Conservation (phyloP, 2,888 invertebrate species). For the Lapara coniferarum region DNA sequence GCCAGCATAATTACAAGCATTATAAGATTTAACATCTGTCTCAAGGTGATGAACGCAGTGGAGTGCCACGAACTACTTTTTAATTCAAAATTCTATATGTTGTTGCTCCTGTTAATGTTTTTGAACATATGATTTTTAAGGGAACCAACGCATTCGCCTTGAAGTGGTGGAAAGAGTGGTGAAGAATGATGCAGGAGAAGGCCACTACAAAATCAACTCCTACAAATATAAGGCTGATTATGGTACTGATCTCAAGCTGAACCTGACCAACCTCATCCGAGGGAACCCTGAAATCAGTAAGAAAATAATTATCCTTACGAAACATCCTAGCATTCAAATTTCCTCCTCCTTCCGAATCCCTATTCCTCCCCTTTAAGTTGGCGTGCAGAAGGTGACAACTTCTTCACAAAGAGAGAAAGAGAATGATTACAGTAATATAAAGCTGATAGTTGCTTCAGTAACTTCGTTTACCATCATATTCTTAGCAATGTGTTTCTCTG, state of each 20-base stretch:
- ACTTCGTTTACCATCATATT: too few relatives aligned
- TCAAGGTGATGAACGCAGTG: too few relatives aligned
- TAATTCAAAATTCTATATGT: too few relatives aligned
- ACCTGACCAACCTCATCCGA: slow-evolving; percentile 73
- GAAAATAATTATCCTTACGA: slow-evolving; percentile 37
- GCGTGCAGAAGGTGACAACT: too few relatives aligned
- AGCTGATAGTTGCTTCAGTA: neutral
- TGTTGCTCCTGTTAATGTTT: neutral
- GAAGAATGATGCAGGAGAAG: slow-evolving; percentile 63
- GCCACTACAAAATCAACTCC: slow-evolving; percentile 78
- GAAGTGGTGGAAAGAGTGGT: slow-evolving; percentile 74
- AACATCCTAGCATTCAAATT: too few relatives aligned
- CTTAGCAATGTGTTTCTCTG: too few relatives aligned
- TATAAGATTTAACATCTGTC: too few relatives aligned
- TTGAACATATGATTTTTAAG: slow-evolving; percentile 41
- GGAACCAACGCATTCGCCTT: slow-evolving; percentile 72
- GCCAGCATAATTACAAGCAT: neutral
- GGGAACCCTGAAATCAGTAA: slow-evolving; percentile 77
- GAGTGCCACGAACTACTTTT: too few relatives aligned
- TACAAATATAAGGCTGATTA: slow-evolving; percentile 80
- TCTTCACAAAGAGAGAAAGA: neutral
- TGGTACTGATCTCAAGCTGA: slow-evolving; percentile 73
- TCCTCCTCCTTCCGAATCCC: too few relatives aligned
- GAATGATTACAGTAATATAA: too few relatives aligned
- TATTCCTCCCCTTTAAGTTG: too few relatives aligned